Evolutionary conservation across 2,797 vertebrate genomes (phyloP).

Genomic region (Malurus leucopterus): DNA sequence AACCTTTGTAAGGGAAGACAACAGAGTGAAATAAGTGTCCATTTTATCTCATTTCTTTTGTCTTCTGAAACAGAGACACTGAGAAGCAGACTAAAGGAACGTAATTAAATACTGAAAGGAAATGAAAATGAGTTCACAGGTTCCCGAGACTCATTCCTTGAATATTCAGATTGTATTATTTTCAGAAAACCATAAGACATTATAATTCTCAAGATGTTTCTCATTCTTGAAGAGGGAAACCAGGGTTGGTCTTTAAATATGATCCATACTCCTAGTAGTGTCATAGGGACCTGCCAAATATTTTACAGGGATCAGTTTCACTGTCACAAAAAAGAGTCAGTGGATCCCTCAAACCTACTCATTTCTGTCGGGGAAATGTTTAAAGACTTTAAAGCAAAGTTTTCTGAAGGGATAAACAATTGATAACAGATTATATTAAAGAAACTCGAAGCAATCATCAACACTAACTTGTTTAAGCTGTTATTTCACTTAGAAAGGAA

Average conservation of each 20-base stretch:
- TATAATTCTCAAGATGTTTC: conserved; percentile 48
- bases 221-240: conserved; percentile 39
- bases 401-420: neutral
- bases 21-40: neutral
- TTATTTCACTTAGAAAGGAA: neutral
- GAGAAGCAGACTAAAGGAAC: conserved; percentile 4
- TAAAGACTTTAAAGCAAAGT: neutral
- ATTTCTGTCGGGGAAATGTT: neutral
- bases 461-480: neutral
- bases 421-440: neutral
- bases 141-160: conserved; percentile 37
- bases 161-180: conserved; percentile 59
- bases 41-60: conserved; percentile 28
- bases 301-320: neutral
- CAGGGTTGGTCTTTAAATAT: neutral
- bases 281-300: neutral
- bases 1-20: neutral
- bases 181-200: conserved; percentile 55
- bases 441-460: neutral
- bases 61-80: conserved; percentile 1
- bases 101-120: conserved; percentile 45
- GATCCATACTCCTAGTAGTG: neutral
- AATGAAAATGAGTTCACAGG: conserved; percentile 63
- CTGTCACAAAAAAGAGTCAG: neutral
- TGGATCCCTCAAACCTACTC: neutral